These are phyloP conservation scores for Rotaria magnacalcarata DNA, from an alignment of 2,888 invertebrate genomes.

Conservation along the genomic window DNA sequence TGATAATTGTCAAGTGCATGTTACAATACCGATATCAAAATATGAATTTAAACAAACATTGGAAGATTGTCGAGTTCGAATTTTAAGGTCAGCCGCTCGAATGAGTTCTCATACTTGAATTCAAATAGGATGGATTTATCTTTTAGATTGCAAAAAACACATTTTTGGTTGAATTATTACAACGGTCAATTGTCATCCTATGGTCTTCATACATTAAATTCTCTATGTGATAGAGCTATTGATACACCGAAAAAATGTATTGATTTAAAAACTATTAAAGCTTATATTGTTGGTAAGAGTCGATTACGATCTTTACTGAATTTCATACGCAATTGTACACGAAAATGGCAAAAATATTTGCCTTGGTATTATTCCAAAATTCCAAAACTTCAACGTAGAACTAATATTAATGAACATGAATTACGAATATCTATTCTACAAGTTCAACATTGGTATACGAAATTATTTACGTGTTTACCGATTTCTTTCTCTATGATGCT, in stretches of 20 bases:
- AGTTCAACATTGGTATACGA: background rate
- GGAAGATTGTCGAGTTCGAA: background rate
- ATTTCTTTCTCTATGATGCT: background rate
- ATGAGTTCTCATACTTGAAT: too few species aligned
- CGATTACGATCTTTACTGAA: background rate
- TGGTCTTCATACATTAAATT: slow-evolving; percentile 24
- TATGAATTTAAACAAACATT: slow-evolving; percentile 7
- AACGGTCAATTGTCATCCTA: slow-evolving; percentile 4
- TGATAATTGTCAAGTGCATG: slow-evolving; percentile 1
- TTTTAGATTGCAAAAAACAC: slow-evolving; percentile 6
- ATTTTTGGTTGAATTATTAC: slow-evolving; percentile 20
- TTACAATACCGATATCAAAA: slow-evolving; percentile 2
- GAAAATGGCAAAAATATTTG: background rate
- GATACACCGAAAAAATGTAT: background rate
- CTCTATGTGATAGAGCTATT: background rate
- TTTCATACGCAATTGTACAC: background rate
- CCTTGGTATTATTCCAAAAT: background rate
- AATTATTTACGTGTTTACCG: background rate
- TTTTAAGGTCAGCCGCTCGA: background rate
- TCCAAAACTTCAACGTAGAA: background rate
- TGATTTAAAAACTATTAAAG: background rate
- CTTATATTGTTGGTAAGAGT: slow-evolving; percentile 5
- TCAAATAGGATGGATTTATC: too few species aligned
- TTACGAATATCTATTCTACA: background rate
- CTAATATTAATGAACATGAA: too few species aligned